Evolutionary conservation across 1,140 invertebrate genomes (phyloP).

Genomic region (Drosophila lacertosa): DNA sequence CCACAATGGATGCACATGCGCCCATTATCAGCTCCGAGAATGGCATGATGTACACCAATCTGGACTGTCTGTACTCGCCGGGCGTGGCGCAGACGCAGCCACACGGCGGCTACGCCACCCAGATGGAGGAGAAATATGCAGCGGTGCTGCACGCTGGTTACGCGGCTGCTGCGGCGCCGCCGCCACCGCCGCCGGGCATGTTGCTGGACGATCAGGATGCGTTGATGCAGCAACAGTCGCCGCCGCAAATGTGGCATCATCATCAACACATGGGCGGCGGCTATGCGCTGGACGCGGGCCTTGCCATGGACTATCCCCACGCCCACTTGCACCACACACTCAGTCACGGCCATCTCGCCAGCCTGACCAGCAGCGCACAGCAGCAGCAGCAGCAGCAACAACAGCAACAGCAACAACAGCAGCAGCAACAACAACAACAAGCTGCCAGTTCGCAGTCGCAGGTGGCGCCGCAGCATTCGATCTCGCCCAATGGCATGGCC

Average conservation of each 20-base stretch:
- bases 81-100: slow-evolving; percentile 52
- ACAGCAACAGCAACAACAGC: slow-evolving; percentile 46
- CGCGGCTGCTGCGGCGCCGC: too few relatives aligned
- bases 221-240: slow-evolving; percentile 59
- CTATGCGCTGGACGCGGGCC: slow-evolving; percentile 63
- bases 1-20: slow-evolving; percentile 77
- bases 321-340: slow-evolving; percentile 68
- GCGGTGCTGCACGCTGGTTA: slow-evolving; percentile 76
- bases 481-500: slow-evolving; percentile 55
- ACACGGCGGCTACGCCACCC: slow-evolving; percentile 46
- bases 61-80: slow-evolving; percentile 88
- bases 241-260: slow-evolving; percentile 79
- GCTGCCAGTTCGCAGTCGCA: slow-evolving; percentile 29
- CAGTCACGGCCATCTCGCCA: slow-evolving; percentile 57
- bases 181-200: slow-evolving; percentile 16
- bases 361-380: slow-evolving; percentile 45
- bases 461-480: slow-evolving; percentile 50
- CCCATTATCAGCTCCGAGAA: slow-evolving; percentile 92
- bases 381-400: slow-evolving; percentile 64
- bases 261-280: slow-evolving; percentile 72
- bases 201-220: too few relatives aligned
- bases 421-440: slow-evolving; percentile 44
- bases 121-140: slow-evolving; percentile 77
- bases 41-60: slow-evolving; percentile 94
- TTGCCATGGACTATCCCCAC: slow-evolving; percentile 70